Percentiles rank a stretch among this genome's conserved stretches.
phyloP scores from a whole-genome alignment of 2,797 vertebrate genomes.

The Luscinia megarhynchos region DNA sequence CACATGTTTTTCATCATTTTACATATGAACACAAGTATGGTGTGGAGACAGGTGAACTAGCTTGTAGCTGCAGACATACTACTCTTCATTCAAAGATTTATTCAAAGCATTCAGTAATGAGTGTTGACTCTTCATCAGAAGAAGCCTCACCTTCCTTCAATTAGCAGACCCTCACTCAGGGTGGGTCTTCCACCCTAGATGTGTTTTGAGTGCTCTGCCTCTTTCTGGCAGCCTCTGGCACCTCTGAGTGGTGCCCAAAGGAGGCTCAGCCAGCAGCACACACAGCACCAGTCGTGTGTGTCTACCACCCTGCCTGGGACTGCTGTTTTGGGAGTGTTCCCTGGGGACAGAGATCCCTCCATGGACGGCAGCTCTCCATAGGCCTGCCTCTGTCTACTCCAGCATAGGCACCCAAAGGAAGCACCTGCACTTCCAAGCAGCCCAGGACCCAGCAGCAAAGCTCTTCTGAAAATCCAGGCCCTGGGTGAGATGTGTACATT shows the following conservation, averaged over 20 bases:
- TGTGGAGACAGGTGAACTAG: not conserved
- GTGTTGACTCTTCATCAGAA: not conserved
- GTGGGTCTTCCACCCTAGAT: not conserved
- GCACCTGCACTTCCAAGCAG: not conserved
- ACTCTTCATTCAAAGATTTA: not conserved
- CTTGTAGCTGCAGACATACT: not conserved
- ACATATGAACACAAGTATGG: not conserved
- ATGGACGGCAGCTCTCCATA: not conserved
- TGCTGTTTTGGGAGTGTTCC: not conserved
- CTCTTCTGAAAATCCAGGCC: not conserved
- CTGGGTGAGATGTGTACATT: not conserved
- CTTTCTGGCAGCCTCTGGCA: not conserved
- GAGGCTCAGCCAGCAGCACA: not conserved
- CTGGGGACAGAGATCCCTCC: not conserved
- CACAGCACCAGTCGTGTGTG: fast-evolving
- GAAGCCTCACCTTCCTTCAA: not conserved
- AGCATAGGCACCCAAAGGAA: not conserved
- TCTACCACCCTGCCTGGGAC: not conserved
- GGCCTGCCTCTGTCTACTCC: not conserved
- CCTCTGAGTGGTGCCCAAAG: not conserved
- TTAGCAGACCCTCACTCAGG: not conserved
- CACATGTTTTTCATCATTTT: not conserved
- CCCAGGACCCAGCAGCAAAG: not conserved
- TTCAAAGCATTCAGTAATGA: not conserved
- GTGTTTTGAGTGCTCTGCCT: not conserved